Evolutionary conservation across 2,113 vertebrate species (phyloP).

Genomic region (Crotalus tigris): DNA sequence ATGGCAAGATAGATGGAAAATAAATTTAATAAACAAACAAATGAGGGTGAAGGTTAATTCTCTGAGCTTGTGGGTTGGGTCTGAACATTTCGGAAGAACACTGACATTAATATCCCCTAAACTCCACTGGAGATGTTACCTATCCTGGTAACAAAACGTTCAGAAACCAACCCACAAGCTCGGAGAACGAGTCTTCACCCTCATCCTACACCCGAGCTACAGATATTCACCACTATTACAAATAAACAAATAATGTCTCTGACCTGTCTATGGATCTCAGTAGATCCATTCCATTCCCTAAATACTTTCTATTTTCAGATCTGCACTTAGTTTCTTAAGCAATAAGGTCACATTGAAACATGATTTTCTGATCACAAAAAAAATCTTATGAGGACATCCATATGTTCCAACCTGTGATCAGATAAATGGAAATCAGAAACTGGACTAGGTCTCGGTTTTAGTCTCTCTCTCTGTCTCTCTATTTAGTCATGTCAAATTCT

Average conservation of each 20-base stretch:
- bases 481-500: no score
- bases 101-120: no score
- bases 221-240: no score
- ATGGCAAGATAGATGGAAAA: background rate
- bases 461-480: background rate
- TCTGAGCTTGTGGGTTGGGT: no score
- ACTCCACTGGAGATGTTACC: no score
- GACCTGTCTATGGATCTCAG: background rate
- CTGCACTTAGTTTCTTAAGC: background rate
- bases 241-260: background rate
- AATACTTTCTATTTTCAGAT: background rate
- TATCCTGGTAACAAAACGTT: no score
- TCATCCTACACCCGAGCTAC: no score
- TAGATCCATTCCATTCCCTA: background rate
- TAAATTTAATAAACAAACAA: background rate
- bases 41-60: background rate
- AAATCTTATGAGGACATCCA: background rate
- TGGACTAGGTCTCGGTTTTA: background rate
- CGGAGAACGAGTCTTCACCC: no score
- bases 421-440: background rate
- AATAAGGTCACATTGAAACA: background rate
- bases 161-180: no score
- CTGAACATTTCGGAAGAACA: no score
- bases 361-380: background rate
- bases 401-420: background rate